Percentiles rank a stretch among this genome's conserved stretches.
Evolutionary conservation across 2,113 vertebrate species (phyloP).

Genomic region (Lycocorax pyrrhopterus): DNA sequence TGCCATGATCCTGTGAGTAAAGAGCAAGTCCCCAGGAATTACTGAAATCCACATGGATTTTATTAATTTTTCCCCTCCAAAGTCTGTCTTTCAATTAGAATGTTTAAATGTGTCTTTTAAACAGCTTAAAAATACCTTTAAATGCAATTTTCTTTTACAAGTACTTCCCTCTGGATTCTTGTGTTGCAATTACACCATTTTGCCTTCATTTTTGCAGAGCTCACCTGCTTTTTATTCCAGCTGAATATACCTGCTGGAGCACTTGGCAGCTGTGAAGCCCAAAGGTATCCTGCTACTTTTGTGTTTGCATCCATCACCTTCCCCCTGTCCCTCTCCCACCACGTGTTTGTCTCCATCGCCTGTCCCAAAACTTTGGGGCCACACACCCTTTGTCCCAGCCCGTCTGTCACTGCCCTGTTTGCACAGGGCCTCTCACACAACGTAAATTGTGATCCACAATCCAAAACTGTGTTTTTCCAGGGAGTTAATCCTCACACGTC

Average conservation of each 20-base stretch:
- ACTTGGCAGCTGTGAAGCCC: neutral
- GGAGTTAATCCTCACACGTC: neutral
- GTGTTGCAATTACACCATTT: neutral
- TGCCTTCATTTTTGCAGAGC: neutral
- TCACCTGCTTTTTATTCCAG: neutral
- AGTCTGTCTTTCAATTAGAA: neutral
- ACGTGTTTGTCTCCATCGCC: neutral
- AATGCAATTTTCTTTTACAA: neutral
- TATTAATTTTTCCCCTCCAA: accelerated
- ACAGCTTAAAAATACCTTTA: neutral
- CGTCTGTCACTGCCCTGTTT: neutral
- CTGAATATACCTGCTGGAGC: neutral
- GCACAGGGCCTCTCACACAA: neutral
- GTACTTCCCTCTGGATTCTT: neutral
- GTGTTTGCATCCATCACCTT: neutral
- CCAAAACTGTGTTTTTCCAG: neutral
- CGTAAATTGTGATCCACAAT: neutral
- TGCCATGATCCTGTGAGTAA: neutral
- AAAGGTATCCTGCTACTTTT: neutral
- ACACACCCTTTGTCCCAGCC: neutral
- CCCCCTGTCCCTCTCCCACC: neutral
- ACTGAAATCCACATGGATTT: neutral
- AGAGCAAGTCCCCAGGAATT: neutral
- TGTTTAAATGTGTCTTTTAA: accelerated
- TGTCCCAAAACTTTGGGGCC: neutral